Conservation (phyloP, 2,888 invertebrate genomes). For the Eupithecia subumbrata region DNA sequence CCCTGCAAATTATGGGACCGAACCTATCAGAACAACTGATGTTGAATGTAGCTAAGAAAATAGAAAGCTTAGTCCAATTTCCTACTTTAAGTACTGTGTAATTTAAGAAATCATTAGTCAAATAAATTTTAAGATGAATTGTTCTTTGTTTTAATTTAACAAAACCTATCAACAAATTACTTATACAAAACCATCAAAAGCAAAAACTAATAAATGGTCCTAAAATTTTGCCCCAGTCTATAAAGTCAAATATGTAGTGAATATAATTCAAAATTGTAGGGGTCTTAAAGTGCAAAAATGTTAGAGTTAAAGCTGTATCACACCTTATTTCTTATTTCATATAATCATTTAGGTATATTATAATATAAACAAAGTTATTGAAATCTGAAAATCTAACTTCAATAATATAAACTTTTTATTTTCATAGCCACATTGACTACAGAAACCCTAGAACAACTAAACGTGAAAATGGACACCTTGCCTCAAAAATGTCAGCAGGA, state of each 20-base stretch:
- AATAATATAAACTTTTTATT: not conserved
- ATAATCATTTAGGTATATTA: not conserved
- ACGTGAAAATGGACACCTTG: constrained; percentile 63
- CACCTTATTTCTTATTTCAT: no score
- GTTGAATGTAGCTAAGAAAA: constrained; percentile 91
- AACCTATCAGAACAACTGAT: constrained; percentile 89
- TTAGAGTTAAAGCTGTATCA: no score
- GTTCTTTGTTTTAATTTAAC: not conserved
- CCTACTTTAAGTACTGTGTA: constrained; percentile 61
- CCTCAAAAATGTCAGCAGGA: constrained; percentile 69
- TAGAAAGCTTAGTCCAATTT: constrained; percentile 89
- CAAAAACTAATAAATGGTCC: not conserved
- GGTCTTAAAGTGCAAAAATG: not conserved
- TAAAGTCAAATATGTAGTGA: not conserved
- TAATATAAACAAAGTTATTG: no score
- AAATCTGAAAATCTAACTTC: not conserved
- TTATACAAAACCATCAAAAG: no score
- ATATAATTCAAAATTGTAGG: not conserved
- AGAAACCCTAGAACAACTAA: constrained; percentile 64
- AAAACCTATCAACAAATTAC: not conserved
- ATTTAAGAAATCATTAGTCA: not conserved
- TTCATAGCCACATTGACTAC: constrained; percentile 58
- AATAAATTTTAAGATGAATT: constrained; percentile 18
- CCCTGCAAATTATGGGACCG: constrained; percentile 94
- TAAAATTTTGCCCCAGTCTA: not conserved